These are phyloP conservation scores for Ammodytes dubius DNA, from an alignment of 2,113 vertebrate genomes.

Conservation along the genomic window DNA sequence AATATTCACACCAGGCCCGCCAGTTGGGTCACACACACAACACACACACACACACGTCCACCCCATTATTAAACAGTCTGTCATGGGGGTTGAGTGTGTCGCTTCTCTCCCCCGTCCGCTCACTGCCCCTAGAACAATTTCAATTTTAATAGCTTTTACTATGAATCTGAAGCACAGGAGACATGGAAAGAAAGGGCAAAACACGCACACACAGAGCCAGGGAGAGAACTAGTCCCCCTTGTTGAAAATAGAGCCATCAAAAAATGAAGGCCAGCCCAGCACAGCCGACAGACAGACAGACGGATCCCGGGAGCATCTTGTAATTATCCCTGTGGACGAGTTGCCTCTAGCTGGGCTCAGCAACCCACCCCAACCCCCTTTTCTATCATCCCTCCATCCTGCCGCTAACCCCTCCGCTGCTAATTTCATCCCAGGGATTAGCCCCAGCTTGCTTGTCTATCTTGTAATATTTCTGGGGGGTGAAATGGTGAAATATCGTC, in stretches of 20 bases:
- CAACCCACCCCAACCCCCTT: conserved; percentile 82
- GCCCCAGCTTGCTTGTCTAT: conserved; percentile 95
- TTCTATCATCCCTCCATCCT: conserved; percentile 95
- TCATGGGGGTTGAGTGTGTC: conserved; percentile 89
- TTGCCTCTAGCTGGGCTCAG: conserved; percentile 96
- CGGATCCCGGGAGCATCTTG: conserved; percentile 96
- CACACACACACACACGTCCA: conserved; percentile 57
- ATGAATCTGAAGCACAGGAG: conserved; percentile 95
- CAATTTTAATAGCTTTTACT: conserved; percentile 99
- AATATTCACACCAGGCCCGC: conserved; percentile 55
- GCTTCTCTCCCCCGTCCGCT: conserved; percentile 86
- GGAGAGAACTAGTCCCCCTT: conserved; percentile 69
- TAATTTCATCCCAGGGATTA: conserved; percentile 99
- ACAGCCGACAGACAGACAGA: conserved; percentile 86
- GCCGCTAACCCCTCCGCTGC: conserved; percentile 90
- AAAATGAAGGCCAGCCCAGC: conserved; percentile 81
- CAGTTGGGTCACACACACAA: conserved; percentile 49
- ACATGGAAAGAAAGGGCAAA: conserved; percentile 68
- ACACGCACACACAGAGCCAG: conserved; percentile 11
- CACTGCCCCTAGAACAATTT: conserved; percentile 99
- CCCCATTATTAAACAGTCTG: conserved; percentile 93
- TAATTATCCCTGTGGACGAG: conserved; percentile 99
- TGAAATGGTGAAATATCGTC: conserved; percentile 98
- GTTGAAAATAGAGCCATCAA: conserved; percentile 99
- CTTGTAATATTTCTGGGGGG: conserved; percentile 95